A percentile compares a stretch with the other conserved stretches of the same genome.
These are phyloP conservation scores for Narcine bancroftii DNA, from an alignment of 2,113 vertebrate species.

Conservation along the genomic window DNA sequence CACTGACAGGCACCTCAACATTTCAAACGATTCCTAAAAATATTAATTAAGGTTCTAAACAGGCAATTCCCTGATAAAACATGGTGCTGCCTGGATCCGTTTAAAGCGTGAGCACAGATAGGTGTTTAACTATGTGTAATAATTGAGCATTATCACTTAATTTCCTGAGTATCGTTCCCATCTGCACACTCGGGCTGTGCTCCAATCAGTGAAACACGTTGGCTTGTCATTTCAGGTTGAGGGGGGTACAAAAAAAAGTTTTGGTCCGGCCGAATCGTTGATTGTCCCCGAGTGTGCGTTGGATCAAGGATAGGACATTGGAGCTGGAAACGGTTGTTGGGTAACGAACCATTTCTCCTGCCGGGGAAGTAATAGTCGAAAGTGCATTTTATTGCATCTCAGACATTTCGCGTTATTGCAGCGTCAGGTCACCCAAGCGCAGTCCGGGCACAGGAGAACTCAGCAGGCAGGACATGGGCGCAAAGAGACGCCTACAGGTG, in stretches of 20 bases:
- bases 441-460: too few relatives aligned
- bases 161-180: background rate
- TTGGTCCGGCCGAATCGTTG: background rate
- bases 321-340: background rate
- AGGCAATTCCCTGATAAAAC: background rate
- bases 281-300: background rate
- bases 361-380: background rate
- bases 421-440: too few relatives aligned
- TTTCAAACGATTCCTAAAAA: background rate
- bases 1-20: too few relatives aligned
- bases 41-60: background rate
- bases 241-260: background rate
- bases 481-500: slow-evolving; percentile 26
- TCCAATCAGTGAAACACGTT: background rate
- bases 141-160: background rate
- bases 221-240: background rate
- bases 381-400: too few relatives aligned
- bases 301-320: background rate
- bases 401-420: too few relatives aligned
- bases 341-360: background rate
- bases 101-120: background rate
- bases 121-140: background rate
- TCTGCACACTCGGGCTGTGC: background rate
- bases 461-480: too few relatives aligned
- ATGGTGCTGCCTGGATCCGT: background rate